Percentiles rank a stretch among this genome's conserved stretches.
Evolutionary conservation across 1,140 invertebrate species (phyloP).

Genomic region (Chrysoperla carnea): DNA sequence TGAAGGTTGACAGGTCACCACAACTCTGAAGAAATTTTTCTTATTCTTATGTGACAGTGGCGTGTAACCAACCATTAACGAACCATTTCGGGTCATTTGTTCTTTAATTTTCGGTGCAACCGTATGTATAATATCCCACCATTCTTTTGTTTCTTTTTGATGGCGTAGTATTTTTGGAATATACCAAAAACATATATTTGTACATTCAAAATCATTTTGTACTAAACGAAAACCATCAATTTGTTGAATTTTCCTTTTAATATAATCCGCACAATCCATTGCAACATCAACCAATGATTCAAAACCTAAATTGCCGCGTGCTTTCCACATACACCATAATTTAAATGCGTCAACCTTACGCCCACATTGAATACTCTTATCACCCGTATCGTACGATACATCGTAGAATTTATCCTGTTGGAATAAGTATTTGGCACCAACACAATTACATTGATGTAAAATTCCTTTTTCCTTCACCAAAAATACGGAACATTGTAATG

Average conservation of each 20-base stretch:
- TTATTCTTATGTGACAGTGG: slow-evolving; percentile 44
- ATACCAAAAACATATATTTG: slow-evolving; percentile 89
- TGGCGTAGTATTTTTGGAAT: slow-evolving; percentile 56
- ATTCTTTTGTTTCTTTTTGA: slow-evolving; percentile 37
- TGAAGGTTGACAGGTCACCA: slow-evolving; percentile 60
- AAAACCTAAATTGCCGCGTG: slow-evolving; percentile 42
- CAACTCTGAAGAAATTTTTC: slow-evolving; percentile 79
- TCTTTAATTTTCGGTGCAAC: slow-evolving; percentile 75
- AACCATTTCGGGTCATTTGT: slow-evolving; percentile 53
- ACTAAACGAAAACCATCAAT: slow-evolving; percentile 14
- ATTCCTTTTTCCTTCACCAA: slow-evolving; percentile 44
- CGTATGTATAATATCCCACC: slow-evolving; percentile 42
- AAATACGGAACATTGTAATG: slow-evolving; percentile 75
- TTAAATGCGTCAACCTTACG: slow-evolving; percentile 86
- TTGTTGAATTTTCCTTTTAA: slow-evolving; percentile 5
- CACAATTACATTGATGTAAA: slow-evolving; percentile 55
- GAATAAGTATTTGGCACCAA: slow-evolving; percentile 71
- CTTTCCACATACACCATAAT: slow-evolving; percentile 86
- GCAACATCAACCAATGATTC: slow-evolving; percentile 38
- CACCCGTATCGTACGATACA: slow-evolving; percentile 73
- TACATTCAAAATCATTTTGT: slow-evolving; percentile 41
- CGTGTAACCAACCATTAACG: slow-evolving; percentile 73
- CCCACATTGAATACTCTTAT: slow-evolving; percentile 87
- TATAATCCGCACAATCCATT: slow-evolving; percentile 32
- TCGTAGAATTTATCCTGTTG: slow-evolving; percentile 91